Percentiles rank a stretch among this genome's conserved stretches.
Evolutionary conservation across 1,140 invertebrate species (phyloP).

Genomic region (Drosophila ohnishii): DNA sequence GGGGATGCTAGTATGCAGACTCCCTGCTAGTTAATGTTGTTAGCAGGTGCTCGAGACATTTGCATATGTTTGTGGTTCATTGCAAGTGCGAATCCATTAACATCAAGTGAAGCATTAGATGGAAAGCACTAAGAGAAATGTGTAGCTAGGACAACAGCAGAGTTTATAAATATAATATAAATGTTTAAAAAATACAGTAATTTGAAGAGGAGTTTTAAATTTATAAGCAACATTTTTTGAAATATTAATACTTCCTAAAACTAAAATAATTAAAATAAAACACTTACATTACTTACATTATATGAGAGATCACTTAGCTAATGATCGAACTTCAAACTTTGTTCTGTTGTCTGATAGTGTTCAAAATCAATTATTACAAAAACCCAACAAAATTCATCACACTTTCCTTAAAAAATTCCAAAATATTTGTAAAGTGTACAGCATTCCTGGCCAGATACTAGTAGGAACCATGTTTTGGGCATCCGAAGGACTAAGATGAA

Average conservation of each 20-base stretch:
- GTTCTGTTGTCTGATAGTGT: neutral
- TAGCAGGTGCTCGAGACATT: conserved; percentile 79
- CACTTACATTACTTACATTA: neutral
- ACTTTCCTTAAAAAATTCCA: neutral
- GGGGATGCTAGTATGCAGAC: conserved; percentile 1
- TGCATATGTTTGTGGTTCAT: conserved; percentile 80
- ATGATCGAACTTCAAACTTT: neutral
- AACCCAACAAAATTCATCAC: neutral
- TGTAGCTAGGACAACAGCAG: too few species aligned
- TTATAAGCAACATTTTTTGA: too few species aligned
- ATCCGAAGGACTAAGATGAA: conserved; percentile 16
- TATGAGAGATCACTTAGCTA: neutral
- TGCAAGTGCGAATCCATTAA: conserved; percentile 79
- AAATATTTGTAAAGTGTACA: conserved; percentile 5
- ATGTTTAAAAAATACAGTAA: neutral
- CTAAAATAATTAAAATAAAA: neutral
- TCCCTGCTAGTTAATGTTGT: conserved; percentile 75
- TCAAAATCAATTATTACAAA: neutral
- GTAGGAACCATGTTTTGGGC: conserved; percentile 18
- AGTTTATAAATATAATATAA: neutral
- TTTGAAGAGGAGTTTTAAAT: too few species aligned
- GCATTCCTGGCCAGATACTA: conserved; percentile 15
- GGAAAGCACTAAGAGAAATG: conserved; percentile 22
- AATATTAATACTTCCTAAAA: too few species aligned
- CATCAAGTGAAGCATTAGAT: conserved; percentile 63